Conservation (phyloP, 1,140 invertebrate genomes). For the Drosophila sp. region DNA sequence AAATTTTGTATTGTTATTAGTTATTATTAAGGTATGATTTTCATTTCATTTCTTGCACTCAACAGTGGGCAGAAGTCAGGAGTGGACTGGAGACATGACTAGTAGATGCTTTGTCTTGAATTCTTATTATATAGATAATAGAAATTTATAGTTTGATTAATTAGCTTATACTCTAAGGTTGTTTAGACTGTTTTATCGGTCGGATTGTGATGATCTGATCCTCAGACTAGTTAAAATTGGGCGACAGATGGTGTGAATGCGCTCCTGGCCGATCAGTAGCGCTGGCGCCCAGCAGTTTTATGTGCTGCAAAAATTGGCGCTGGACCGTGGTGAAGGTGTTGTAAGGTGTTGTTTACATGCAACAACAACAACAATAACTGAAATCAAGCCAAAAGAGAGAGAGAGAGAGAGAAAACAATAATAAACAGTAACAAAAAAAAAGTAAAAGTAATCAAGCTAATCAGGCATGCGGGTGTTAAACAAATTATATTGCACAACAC, state of each 20-base stretch:
- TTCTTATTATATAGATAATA: no score
- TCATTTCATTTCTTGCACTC: constrained; percentile 20
- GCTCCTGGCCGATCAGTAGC: not conserved
- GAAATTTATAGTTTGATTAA: no score
- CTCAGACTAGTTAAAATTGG: not conserved
- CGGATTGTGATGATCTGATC: no score
- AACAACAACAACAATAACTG: constrained; percentile 42
- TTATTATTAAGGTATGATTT: constrained; percentile 34
- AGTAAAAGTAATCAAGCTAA: constrained; percentile 64
- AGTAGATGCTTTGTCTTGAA: no score
- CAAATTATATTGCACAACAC: constrained; percentile 61
- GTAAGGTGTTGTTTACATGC: constrained; percentile 77
- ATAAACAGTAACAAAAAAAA: constrained; percentile 24
- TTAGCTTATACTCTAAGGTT: no score
- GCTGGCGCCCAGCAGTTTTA: not conserved
- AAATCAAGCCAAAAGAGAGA: constrained; percentile 23
- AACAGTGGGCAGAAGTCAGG: constrained; percentile 35
- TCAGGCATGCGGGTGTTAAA: constrained; percentile 75
- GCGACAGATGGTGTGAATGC: not conserved
- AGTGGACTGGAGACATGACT: not conserved
- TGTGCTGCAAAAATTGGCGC: constrained; percentile 30
- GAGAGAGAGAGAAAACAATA: constrained; percentile 7
- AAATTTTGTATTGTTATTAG: constrained; percentile 40
- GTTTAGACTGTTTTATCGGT: no score
- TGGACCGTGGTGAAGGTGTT: constrained; percentile 79